Percentiles rank a stretch among this genome's conserved stretches.
Conservation (phyloP, 2,113 vertebrate species). For the Calyptomena viridis region DNA sequence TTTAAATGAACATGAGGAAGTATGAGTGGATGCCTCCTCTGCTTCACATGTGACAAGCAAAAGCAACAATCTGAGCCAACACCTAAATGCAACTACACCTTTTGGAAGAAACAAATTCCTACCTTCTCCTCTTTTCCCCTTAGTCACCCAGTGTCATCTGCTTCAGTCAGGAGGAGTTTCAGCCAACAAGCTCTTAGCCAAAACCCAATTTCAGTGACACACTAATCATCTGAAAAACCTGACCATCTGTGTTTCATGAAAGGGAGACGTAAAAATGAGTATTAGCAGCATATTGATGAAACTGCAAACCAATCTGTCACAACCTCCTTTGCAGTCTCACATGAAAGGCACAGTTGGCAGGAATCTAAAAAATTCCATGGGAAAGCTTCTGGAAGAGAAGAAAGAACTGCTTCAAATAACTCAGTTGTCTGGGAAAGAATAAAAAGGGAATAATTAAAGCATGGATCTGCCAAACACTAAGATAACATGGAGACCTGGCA, state of each 20-base stretch:
- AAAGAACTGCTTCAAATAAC: slow-evolving; percentile 21
- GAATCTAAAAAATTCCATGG: slow-evolving; percentile 9
- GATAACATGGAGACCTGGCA: neutral
- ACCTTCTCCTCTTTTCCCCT: neutral
- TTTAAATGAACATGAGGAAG: neutral
- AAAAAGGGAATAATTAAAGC: slow-evolving; percentile 2
- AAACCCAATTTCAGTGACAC: slow-evolving; percentile 43
- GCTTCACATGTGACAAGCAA: neutral
- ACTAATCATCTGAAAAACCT: slow-evolving; percentile 49
- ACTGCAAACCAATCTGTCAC: slow-evolving; percentile 59
- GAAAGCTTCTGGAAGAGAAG: slow-evolving; percentile 41
- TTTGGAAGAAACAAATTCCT: neutral
- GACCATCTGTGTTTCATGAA: slow-evolving; percentile 62
- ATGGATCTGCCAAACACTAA: neutral
- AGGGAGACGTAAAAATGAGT: slow-evolving; percentile 45
- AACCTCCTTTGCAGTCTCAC: slow-evolving; percentile 44
- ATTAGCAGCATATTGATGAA: slow-evolving; percentile 63
- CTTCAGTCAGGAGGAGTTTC: neutral
- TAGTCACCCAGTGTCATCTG: slow-evolving; percentile 10
- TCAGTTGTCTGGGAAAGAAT: neutral
- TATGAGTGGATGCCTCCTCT: neutral
- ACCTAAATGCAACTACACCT: neutral
- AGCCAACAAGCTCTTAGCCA: slow-evolving; percentile 25
- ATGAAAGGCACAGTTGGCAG: slow-evolving; percentile 38
- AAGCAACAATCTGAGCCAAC: neutral